Evolutionary conservation across 1,140 invertebrate species (phyloP).

Genomic region (Radopholus similis): DNA sequence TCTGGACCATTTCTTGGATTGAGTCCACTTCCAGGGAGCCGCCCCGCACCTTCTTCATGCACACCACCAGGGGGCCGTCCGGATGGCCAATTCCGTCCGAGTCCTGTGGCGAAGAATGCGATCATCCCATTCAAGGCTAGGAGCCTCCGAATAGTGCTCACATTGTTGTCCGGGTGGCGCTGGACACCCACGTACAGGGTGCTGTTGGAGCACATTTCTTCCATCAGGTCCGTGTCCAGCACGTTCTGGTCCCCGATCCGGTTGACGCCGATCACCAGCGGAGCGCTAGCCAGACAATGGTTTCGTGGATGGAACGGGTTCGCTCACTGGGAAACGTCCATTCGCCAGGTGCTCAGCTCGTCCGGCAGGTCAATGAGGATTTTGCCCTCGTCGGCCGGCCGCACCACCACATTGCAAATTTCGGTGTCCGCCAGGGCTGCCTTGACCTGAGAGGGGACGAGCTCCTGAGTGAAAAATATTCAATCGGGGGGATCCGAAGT

Average conservation of each 20-base stretch:
- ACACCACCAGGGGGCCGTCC: conserved; percentile 12
- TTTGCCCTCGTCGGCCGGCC: conserved; percentile 35
- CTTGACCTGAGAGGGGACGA: conserved; percentile 19
- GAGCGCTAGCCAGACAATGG: conserved; percentile 8
- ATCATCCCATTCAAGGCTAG: not conserved
- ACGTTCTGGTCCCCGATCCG: conserved; percentile 25
- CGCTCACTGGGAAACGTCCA: conserved; percentile 22
- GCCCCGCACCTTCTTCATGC: conserved; percentile 16
- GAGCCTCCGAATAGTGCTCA: not conserved
- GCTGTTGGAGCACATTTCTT: conserved; percentile 24
- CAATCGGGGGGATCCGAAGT: not conserved
- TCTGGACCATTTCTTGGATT: conserved; percentile 21
- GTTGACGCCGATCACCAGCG: conserved; percentile 24
- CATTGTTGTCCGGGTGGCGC: not conserved
- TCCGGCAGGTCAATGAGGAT: conserved; percentile 30
- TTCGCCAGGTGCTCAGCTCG: conserved; percentile 24
- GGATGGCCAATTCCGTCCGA: not conserved
- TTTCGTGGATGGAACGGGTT: not conserved
- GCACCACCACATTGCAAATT: conserved; percentile 29
- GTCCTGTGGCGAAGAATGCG: not conserved
- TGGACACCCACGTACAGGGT: conserved; percentile 32
- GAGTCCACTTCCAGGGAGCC: conserved; percentile 30
- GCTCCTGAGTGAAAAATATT: not conserved
- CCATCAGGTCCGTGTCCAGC: conserved; percentile 16
- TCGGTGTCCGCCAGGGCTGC: conserved; percentile 28